Conservation (phyloP, 2,113 vertebrate genomes). For the Pseudois nayaur region DNA sequence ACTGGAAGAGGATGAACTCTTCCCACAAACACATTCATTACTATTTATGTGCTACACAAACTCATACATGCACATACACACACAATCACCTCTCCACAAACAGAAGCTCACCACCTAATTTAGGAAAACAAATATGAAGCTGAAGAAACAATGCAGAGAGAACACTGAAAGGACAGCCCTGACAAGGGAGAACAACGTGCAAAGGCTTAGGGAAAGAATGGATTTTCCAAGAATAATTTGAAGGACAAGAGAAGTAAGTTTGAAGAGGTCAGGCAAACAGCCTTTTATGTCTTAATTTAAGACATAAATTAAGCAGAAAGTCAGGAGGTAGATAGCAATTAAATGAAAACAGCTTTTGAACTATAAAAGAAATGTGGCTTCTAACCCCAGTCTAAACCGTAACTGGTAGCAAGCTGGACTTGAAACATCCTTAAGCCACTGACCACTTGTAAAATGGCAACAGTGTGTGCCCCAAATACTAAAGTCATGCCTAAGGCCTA, state of each 20-base stretch:
- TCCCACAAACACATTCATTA: slow-evolving; percentile 53
- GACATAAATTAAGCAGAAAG: slow-evolving; percentile 34
- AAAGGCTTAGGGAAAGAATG: slow-evolving; percentile 39
- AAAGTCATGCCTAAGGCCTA: not conserved
- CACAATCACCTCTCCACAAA: slow-evolving; percentile 59
- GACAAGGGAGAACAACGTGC: slow-evolving; percentile 16
- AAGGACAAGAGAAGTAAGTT: slow-evolving; percentile 57
- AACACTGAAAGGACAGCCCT: slow-evolving; percentile 43
- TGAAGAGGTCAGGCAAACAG: not conserved
- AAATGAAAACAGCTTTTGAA: slow-evolving; percentile 19
- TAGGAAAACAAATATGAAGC: slow-evolving; percentile 55
- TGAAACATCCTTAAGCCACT: not conserved
- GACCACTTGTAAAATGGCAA: not conserved
- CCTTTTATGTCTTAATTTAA: too few species aligned
- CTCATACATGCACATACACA: not conserved
- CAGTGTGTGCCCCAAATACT: not conserved
- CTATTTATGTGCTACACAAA: slow-evolving; percentile 54
- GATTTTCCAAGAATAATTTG: slow-evolving; percentile 44
- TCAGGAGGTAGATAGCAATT: not conserved
- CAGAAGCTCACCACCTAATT: slow-evolving; percentile 48
- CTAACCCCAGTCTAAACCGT: not conserved
- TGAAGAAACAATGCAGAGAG: slow-evolving; percentile 44
- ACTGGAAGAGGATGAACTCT: slow-evolving; percentile 38
- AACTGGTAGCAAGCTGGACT: not conserved
- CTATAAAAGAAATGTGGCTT: slow-evolving; percentile 7